phyloP scores from a whole-genome alignment of 2,888 invertebrate genomes.

The Agelastica alni region DNA sequence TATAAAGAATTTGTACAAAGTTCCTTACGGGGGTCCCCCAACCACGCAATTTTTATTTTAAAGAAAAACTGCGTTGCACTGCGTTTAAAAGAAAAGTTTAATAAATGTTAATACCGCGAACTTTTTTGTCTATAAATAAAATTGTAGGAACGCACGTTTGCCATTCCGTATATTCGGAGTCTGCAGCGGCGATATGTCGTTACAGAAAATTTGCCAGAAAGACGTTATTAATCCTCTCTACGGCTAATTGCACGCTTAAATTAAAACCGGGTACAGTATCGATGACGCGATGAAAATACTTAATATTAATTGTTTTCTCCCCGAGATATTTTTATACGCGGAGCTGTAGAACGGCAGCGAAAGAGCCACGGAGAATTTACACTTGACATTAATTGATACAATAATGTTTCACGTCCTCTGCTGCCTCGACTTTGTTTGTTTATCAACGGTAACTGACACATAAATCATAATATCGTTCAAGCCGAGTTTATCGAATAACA shows the following conservation, averaged over 20 bases:
- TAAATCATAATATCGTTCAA: slow-evolving; percentile 15
- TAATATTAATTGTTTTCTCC: slow-evolving; percentile 18
- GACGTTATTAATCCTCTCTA: slow-evolving; percentile 17
- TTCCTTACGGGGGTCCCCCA: too few relatives aligned
- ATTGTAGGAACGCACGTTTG: too few relatives aligned
- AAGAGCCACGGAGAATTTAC: slow-evolving; percentile 16
- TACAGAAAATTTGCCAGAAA: slow-evolving; percentile 12
- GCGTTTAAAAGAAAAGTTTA: too few relatives aligned
- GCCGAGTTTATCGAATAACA: background rate
- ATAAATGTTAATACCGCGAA: too few relatives aligned
- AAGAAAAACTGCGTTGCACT: too few relatives aligned
- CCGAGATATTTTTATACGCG: slow-evolving; percentile 16
- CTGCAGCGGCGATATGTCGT: slow-evolving; percentile 8
- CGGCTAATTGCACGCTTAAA: slow-evolving; percentile 20
- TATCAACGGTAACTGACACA: slow-evolving; percentile 17
- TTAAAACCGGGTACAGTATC: slow-evolving; percentile 20
- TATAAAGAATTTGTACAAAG: too few relatives aligned
- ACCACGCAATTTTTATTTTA: too few relatives aligned
- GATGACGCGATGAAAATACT: slow-evolving; percentile 21
- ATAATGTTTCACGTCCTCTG: slow-evolving; percentile 21
- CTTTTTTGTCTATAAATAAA: too few relatives aligned
- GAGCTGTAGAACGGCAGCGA: background rate
- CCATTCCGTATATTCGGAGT: background rate
- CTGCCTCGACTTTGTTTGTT: slow-evolving; percentile 17
- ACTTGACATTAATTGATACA: slow-evolving; percentile 24